Evolutionary conservation across 2,888 invertebrate genomes (phyloP), one percentile per base, ranked within the genome.

Genomic region (Cataglyphis albicans): DNA sequence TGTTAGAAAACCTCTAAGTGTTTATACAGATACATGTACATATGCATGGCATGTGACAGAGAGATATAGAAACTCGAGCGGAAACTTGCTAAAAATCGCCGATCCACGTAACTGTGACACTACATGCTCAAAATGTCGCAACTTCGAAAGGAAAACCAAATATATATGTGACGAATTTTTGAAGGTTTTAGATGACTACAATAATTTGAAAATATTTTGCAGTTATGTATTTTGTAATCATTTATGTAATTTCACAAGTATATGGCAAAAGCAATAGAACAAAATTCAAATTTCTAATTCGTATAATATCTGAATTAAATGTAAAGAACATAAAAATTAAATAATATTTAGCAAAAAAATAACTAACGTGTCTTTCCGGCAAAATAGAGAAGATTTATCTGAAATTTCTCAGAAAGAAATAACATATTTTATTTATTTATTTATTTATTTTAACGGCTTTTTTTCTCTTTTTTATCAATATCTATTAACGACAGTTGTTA

Each of bases 91-190:
- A 80, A 80, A 80, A 73, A 72, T 80, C 59, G 72, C 59, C 35
- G 80, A 72, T 72, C 80, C 80, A 35, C 73, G 44, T 73, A 59
- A 80, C 72, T 48, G 59, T 18, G 59, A 72, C 59, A 32, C 73
- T 68, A 72, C 80, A 59, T 72, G 80, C 57, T 61, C 73, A 59
- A 80, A 80, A 72, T 72, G 59, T 80, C 73, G n/a, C 73, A 32
- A 55, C 10, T n/a, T 29, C 59, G 59, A 48, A 29, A 72, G 44
- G 15, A 48, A 44, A 25, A 72, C 80, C 59, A 44, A 32, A 18
- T 72, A 15, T 44, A 80, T 80, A 57, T 61, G 72, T 52, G 44
- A 25, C 59, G 80, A 72, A 80, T 72, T 80, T 80, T 80, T 61
- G 44, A 80, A 72, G 21, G 21, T 6, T 10, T 41, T 73, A 41